Conservation (phyloP, 2,797 vertebrate genomes). For the Dendrocincla tyrannina region DNA sequence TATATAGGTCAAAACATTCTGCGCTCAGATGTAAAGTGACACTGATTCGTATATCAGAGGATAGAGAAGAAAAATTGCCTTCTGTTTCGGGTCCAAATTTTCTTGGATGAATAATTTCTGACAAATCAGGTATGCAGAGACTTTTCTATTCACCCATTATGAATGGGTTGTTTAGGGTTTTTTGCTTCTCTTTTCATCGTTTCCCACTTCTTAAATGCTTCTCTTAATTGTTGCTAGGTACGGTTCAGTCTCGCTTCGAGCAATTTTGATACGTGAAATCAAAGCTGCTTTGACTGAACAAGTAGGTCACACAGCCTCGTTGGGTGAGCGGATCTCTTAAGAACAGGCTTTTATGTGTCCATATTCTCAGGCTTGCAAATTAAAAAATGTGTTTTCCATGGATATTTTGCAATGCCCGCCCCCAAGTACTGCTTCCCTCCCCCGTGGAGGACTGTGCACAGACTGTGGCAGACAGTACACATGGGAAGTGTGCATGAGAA, state of each 20-base stretch:
- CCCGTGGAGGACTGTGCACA: background rate
- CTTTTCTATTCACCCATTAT: background rate
- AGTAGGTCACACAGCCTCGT: slow-evolving; percentile 50
- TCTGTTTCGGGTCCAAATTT: background rate
- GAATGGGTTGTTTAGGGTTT: slow-evolving; percentile 22
- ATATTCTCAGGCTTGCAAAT: background rate
- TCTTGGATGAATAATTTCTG: slow-evolving; percentile 21
- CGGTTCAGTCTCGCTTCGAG: background rate
- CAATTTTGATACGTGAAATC: slow-evolving; percentile 1
- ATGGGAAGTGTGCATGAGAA: fast-evolving
- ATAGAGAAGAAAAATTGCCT: background rate
- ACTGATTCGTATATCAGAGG: slow-evolving; percentile 20
- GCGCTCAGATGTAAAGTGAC: slow-evolving; percentile 47
- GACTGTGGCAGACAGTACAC: background rate
- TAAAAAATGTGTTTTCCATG: background rate
- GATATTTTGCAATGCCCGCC: background rate
- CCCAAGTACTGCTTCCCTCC: background rate
- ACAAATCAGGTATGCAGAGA: background rate
- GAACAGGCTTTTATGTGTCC: background rate
- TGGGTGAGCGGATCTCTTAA: background rate
- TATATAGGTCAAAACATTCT: slow-evolving; percentile 53
- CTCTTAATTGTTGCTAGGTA: slow-evolving; percentile 52
- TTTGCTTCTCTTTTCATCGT: background rate
- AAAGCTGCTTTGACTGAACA: slow-evolving; percentile 62
- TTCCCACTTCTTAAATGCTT: slow-evolving; percentile 22